Evolutionary conservation across 2,888 invertebrate species (phyloP).

Genomic region (Ormia ochracea): DNA sequence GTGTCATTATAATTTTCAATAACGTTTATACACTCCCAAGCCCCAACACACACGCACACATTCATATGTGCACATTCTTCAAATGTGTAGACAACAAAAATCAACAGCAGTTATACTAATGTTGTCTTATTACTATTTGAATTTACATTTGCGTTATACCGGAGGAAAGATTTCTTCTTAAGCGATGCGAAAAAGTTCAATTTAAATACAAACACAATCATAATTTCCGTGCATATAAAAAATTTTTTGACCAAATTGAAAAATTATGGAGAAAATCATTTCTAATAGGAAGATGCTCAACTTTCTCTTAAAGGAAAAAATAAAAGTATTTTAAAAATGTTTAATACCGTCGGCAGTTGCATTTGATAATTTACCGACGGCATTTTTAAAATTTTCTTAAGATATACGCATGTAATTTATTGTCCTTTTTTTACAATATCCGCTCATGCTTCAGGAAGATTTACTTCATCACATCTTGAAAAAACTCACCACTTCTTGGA

Average conservation of each 20-base stretch:
- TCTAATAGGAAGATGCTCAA: not conserved
- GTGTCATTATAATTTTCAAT: slow-evolving; percentile 32
- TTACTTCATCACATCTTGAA: slow-evolving; percentile 53
- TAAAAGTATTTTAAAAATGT: not conserved
- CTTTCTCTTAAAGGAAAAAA: not conserved
- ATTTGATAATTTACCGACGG: slow-evolving; percentile 44
- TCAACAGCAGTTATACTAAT: slow-evolving; percentile 8
- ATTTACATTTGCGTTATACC: slow-evolving; percentile 39
- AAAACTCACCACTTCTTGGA: slow-evolving; percentile 64
- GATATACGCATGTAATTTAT: not conserved
- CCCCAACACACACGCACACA: not conserved
- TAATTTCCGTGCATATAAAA: not conserved
- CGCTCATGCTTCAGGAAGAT: not conserved
- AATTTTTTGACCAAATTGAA: not conserved
- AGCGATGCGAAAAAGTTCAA: not conserved
- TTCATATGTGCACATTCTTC: not conserved
- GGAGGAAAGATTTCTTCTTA: slow-evolving; percentile 23
- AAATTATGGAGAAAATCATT: not conserved
- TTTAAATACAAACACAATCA: not conserved
- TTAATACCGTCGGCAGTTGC: slow-evolving; percentile 6
- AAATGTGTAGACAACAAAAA: not conserved
- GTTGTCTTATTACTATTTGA: slow-evolving; percentile 40
- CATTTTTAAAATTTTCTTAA: slow-evolving; percentile 25
- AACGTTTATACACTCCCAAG: slow-evolving; percentile 26
- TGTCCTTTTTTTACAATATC: not conserved